Evolutionary conservation across 2,113 vertebrate genomes (phyloP), one percentile per base, ranked within the genome.

Genomic region (Archilochus colubris): DNA sequence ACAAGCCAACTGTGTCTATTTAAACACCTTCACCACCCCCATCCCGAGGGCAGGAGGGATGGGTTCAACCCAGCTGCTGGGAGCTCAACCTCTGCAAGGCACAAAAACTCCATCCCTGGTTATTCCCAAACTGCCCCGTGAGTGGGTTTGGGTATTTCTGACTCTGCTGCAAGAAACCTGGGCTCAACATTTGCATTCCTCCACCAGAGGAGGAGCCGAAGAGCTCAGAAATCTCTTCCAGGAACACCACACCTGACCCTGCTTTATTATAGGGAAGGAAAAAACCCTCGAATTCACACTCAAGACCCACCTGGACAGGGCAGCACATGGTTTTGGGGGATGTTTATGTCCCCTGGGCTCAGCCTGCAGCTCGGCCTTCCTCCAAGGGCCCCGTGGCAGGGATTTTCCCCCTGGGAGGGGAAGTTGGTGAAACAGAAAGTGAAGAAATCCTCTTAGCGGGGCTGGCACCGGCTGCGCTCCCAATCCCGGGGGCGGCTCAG

Each of bases 11-110:
- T 53, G 46, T 12, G n/a, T 38, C 83, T 72, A n/a, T 38, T 64
- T 38, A 78, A 79, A 89, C 18, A 38, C 87, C 40, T 61, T 73
- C 61, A 92, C 51, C 86, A 90, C 28, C 74, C 76, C 55, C 50
- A 70, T 9, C 48, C 54, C 14, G 2, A 46, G 68, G 0, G 10
- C 72, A 55, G 92, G 68, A 38, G 55, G 82, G 46, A 84, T 40
- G 40, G 83, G 92, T 76, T 89, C 93, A 86, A 94, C 67, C 63
- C 86, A 85, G 59, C 73, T 95, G 78, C 78, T 44, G 53, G 82
- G 90, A 92, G 82, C 64, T 85, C 82, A 74, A 43, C 92, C 88
- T 22, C 70, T 86, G 72, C 48, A 78, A 88, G 84, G 92, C 83
- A 85, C 69, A 86, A 95, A 63, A 95, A 63, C 86, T 63, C 68